Evolutionary conservation across 2,113 vertebrate species (phyloP).

Genomic region (Atractosteus spatula): DNA sequence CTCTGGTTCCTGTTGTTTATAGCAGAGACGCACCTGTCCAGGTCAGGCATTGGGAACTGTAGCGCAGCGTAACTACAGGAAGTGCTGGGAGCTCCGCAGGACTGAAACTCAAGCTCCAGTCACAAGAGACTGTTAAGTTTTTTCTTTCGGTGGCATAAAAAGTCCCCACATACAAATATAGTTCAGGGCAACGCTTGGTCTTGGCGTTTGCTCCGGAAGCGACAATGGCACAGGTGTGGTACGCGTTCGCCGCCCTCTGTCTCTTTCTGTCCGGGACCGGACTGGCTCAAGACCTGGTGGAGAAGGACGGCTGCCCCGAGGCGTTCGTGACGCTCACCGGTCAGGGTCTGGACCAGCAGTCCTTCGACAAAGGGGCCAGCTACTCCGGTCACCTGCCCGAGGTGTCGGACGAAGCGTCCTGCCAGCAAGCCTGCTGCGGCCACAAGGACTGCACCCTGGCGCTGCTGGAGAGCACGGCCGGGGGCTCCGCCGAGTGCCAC

Average conservation of each 20-base stretch:
- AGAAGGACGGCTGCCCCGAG: constrained; percentile 30
- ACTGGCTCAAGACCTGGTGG: background rate
- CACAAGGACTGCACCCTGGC: constrained; percentile 40
- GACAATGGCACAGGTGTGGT: constrained; percentile 28
- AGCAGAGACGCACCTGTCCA: too few relatives aligned
- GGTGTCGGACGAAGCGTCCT: constrained; percentile 15
- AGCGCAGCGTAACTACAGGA: too few relatives aligned
- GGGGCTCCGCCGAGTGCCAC: constrained; percentile 27
- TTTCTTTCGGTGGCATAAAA: background rate
- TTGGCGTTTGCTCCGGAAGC: too few relatives aligned
- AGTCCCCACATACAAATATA: too few relatives aligned
- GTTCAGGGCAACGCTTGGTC: too few relatives aligned
- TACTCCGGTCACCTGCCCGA: background rate
- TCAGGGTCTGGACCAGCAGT: constrained; percentile 9
- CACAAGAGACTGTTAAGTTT: too few relatives aligned
- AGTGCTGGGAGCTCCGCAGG: too few relatives aligned
- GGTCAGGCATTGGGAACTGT: too few relatives aligned
- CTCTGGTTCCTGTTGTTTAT: background rate
- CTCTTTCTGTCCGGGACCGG: constrained; percentile 3
- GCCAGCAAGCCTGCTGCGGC: constrained; percentile 41
- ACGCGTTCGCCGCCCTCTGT: background rate
- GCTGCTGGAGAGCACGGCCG: constrained; percentile 24
- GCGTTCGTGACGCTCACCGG: background rate
- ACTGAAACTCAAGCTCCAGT: too few relatives aligned
- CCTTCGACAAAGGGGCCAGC: background rate